Base-by-base conservation (phyloP, 1,140 invertebrate genomes). In the Patella vulgata region DNA sequence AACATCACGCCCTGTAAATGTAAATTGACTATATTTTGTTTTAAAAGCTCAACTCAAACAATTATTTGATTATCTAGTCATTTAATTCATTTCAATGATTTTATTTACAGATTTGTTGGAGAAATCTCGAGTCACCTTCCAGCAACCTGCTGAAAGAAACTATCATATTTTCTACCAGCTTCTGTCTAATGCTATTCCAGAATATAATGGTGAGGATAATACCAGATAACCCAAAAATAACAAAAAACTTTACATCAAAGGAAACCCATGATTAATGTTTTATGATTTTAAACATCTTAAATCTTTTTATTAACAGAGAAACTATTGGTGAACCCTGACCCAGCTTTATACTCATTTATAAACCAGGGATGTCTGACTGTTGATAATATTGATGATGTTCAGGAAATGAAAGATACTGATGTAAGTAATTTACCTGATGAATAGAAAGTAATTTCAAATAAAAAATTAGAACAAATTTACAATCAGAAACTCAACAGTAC, bases 91-190 rank as follows among this genome's bases (percentile, higher is more conserved):
- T 39, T 12, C 40, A 36, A 47, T 25, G 4, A 11, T 59, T 30
- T 19, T 42, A 28, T 58, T 80, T 80, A 23, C 79, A 98, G 96
- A 99, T 89, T 89, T 99, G 88, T 89, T 99, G 82, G 98, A 99
- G 88, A 99, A 99, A 87, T 98, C 98, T 86, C 95, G 98, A 93
- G 97, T 99, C 87, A 99, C 99, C 87, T 99, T 96, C 81, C 97
- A 99, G 88, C 96, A 98, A 84, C 82, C 93, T 43, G 80, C 88
- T 74, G 98, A 99, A 88, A 92, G 98, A 87, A 99, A 97, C 74
- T 99, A 99, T 90, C 98, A 99, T 87, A 99, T 99, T 86, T 99
- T 99, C 94, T 99, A 99, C 89, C 98, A 99, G 86, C 92, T 99
- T 82, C 97, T 98, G 93, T 99, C 97, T 77, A 94, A 93, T 67